These are phyloP conservation scores for Oreochromis spilurus DNA, from an alignment of 2,113 vertebrate genomes.

Conservation along the genomic window DNA sequence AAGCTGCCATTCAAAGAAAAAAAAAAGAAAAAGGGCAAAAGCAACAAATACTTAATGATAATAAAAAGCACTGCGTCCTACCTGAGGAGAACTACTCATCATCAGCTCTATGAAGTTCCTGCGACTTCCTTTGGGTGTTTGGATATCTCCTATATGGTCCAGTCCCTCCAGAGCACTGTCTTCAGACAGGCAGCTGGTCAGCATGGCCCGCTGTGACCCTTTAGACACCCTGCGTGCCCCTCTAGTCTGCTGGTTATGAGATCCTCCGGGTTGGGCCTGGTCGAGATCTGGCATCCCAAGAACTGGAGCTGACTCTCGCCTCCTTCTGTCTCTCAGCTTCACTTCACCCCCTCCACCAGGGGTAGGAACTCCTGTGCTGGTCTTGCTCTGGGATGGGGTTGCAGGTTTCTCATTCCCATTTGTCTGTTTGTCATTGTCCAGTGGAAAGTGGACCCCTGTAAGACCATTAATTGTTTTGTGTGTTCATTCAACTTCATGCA, in stretches of 20 bases:
- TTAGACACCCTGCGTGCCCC: slow-evolving; percentile 58
- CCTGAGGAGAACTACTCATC: slow-evolving; percentile 80
- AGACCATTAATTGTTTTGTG: not conserved
- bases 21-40: not conserved
- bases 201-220: slow-evolving; percentile 59
- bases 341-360: slow-evolving; percentile 41
- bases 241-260: slow-evolving; percentile 45
- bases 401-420: slow-evolving; percentile 25
- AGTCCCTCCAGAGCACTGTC: slow-evolving; percentile 59
- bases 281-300: slow-evolving; percentile 52
- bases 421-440: slow-evolving; percentile 34
- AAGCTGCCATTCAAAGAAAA: not conserved
- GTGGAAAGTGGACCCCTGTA: slow-evolving; percentile 14
- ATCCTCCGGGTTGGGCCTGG: slow-evolving; percentile 8
- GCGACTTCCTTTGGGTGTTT: slow-evolving; percentile 69
- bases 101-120: slow-evolving; percentile 78
- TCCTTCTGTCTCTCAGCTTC: slow-evolving; percentile 61
- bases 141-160: slow-evolving; percentile 47
- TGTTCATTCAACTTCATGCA: not conserved
- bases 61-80: not conserved
- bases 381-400: not conserved
- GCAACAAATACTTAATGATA: not conserved
- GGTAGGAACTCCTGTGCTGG: not conserved
- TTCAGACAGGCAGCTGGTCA: slow-evolving; percentile 67
- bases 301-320: slow-evolving; percentile 55